These are phyloP conservation scores for Hippocampus abdominalis DNA, from an alignment of 2,113 vertebrate species.

Conservation along the genomic window DNA sequence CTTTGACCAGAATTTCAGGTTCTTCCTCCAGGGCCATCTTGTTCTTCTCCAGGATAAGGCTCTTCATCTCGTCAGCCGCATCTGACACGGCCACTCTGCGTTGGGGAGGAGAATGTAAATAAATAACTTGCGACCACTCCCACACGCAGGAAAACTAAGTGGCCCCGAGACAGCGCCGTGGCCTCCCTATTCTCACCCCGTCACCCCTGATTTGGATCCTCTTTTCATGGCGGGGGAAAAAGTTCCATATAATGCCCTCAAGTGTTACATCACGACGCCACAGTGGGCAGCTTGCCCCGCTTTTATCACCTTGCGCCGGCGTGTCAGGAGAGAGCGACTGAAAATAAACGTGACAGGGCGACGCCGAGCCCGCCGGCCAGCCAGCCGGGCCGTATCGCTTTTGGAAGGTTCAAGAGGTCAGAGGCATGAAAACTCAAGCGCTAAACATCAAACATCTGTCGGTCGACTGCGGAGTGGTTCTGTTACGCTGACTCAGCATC, in stretches of 20 bases:
- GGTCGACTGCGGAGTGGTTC: not conserved
- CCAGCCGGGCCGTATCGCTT: constrained; percentile 18
- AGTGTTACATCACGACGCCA: constrained; percentile 45
- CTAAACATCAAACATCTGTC: constrained; percentile 46
- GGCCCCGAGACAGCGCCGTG: constrained; percentile 30
- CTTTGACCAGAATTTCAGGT: constrained; percentile 83
- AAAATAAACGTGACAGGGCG: constrained; percentile 75
- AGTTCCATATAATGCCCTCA: constrained; percentile 37
- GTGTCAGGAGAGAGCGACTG: constrained; percentile 45
- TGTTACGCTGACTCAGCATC: no score
- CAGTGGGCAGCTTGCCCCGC: constrained; percentile 57
- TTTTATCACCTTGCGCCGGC: constrained; percentile 63
- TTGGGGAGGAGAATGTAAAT: constrained; percentile 59
- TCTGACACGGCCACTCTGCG: constrained; percentile 73
- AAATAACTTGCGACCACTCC: constrained; percentile 43
- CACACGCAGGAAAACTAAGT: constrained; percentile 49
- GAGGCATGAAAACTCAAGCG: constrained; percentile 30
- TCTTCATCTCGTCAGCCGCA: constrained; percentile 83
- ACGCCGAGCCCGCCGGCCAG: constrained; percentile 55
- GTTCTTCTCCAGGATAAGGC: constrained; percentile 84
- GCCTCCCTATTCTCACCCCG: constrained; percentile 3
- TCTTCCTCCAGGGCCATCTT: constrained; percentile 80
- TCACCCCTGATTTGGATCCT: not conserved
- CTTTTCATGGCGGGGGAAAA: constrained; percentile 31
- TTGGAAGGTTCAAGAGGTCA: constrained; percentile 54